Evolutionary conservation across 2,113 vertebrate genomes (phyloP).

Genomic region (Scophthalmus maximus): DNA sequence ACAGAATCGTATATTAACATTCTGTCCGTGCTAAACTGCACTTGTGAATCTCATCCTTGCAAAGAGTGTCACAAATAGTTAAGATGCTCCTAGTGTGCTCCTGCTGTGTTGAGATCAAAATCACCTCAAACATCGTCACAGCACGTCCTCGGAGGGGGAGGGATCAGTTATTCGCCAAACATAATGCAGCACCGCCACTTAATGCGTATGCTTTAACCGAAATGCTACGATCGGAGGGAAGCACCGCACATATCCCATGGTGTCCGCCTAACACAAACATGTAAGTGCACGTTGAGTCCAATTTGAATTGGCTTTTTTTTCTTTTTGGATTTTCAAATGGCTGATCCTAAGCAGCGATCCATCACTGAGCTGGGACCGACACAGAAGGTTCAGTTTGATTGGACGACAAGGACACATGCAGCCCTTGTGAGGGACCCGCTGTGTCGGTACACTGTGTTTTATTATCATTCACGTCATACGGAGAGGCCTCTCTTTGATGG

Average conservation of each 20-base stretch:
- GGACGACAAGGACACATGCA: conserved; percentile 62
- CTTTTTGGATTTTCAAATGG: conserved; percentile 52
- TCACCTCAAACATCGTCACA: conserved; percentile 9
- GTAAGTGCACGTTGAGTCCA: conserved; percentile 16
- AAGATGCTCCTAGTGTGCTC: not conserved
- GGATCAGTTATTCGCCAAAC: conserved; percentile 1
- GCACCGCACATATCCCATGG: conserved; percentile 17
- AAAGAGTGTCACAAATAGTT: not conserved
- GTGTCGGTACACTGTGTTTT: not conserved
- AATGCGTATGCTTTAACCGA: no score
- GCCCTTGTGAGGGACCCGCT: not conserved
- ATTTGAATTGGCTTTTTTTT: conserved; percentile 33
- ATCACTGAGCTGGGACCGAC: conserved; percentile 62
- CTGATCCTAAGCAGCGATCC: conserved; percentile 56
- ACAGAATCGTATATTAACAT: conserved; percentile 49
- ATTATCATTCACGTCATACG: conserved; percentile 9
- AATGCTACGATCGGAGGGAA: no score
- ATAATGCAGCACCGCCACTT: conserved; percentile 34
- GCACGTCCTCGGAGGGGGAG: conserved; percentile 27
- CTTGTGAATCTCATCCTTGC: not conserved
- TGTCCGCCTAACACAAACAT: conserved; percentile 2
- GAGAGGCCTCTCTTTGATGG: not conserved
- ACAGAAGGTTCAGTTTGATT: conserved; percentile 56
- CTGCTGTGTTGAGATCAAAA: conserved; percentile 10
- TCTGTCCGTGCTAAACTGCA: no score